phyloP scores from a whole-genome alignment of 2,888 invertebrate species.

The Ashinkailepas kermadecensis region DNA sequence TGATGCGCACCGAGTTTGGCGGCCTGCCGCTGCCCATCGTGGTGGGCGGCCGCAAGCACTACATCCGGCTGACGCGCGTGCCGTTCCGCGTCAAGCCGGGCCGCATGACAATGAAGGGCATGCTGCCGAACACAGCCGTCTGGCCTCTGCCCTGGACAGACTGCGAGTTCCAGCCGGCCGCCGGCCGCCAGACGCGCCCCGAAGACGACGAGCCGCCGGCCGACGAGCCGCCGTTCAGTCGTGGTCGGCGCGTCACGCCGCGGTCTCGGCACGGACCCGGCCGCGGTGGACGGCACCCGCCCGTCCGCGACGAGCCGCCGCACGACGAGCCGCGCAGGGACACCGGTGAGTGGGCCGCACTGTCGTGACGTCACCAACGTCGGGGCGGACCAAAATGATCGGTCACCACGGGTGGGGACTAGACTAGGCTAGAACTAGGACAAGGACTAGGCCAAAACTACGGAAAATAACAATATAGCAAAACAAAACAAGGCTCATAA shows the following conservation, averaged over 20 bases:
- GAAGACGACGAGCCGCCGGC: slow-evolving; percentile 29
- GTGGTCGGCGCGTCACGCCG: not conserved
- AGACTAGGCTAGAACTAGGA: too few species aligned
- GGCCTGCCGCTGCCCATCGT: slow-evolving; percentile 71
- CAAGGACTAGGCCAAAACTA: too few species aligned
- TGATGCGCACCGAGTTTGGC: slow-evolving; percentile 59
- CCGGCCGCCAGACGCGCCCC: not conserved
- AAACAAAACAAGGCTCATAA: not conserved
- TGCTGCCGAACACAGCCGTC: slow-evolving; percentile 29
- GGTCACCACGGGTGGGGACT: too few species aligned
- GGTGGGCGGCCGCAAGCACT: slow-evolving; percentile 66
- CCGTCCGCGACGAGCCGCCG: slow-evolving; percentile 26
- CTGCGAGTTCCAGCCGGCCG: slow-evolving; percentile 40
- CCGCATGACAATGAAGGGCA: slow-evolving; percentile 34
- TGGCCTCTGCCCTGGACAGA: slow-evolving; percentile 55
- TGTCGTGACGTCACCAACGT: too few species aligned
- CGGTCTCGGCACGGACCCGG: slow-evolving; percentile 33
- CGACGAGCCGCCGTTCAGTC: slow-evolving; percentile 32
- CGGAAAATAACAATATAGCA: too few species aligned
- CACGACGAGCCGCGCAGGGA: not conserved
- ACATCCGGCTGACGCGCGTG: slow-evolving; percentile 65
- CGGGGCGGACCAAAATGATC: too few species aligned
- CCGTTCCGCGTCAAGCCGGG: slow-evolving; percentile 67
- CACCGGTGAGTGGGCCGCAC: not conserved
- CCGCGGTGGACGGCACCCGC: slow-evolving; percentile 38